Percentiles rank a stretch among this genome's conserved stretches.
Conservation (phyloP, 2,888 invertebrate genomes). For the Megaustenia siamemsis region DNA sequence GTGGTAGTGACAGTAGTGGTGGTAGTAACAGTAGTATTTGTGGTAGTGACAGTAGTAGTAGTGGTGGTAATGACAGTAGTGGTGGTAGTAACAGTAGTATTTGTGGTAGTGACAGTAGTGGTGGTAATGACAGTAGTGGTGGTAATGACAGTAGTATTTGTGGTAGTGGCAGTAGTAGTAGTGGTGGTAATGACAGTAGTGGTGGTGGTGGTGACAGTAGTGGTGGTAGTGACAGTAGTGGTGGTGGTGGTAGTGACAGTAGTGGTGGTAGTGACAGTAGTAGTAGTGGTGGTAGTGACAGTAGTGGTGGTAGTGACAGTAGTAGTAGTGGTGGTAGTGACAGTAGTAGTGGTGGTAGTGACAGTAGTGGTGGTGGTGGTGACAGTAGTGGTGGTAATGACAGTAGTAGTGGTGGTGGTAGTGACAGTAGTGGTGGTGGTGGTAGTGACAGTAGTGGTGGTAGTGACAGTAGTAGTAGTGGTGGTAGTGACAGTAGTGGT, state of each 20-base stretch:
- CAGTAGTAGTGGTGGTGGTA: not conserved
- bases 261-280: not conserved
- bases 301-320: not conserved
- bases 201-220: not conserved
- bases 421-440: not conserved
- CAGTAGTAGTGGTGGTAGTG: not conserved
- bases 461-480: not conserved
- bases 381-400: not conserved
- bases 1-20: not conserved
- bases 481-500: not conserved
- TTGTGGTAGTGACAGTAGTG: not conserved
- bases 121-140: not conserved
- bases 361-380: not conserved
- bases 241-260: not conserved
- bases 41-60: slow-evolving; percentile 1
- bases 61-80: not conserved
- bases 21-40: not conserved
- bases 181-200: not conserved
- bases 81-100: not conserved
- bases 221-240: not conserved
- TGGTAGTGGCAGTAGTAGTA: not conserved
- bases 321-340: not conserved
- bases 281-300: not conserved
- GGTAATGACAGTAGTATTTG: not conserved
- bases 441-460: not conserved